A percentile compares a stretch with the other conserved stretches of the same genome.
Evolutionary conservation across 2,113 vertebrate species (phyloP).

Genomic region (Seriola quinqueradiata): DNA sequence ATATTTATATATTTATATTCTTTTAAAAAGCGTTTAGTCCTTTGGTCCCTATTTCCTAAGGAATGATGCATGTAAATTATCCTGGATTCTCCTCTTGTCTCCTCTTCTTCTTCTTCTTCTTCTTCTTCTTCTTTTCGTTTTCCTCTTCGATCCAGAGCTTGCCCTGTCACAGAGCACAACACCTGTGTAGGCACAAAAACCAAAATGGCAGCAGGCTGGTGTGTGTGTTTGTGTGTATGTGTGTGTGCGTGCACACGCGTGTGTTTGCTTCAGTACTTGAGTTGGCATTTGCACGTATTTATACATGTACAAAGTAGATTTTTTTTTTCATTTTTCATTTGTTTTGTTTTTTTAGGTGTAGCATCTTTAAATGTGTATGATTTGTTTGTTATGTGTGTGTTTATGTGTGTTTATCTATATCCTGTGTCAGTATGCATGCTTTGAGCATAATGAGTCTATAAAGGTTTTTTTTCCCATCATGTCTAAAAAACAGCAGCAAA

Average conservation of each 20-base stretch:
- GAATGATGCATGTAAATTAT: slow-evolving; percentile 90
- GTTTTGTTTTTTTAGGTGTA: slow-evolving; percentile 54
- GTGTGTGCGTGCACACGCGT: slow-evolving; percentile 47
- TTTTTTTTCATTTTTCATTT: slow-evolving; percentile 46
- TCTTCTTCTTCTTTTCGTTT: slow-evolving; percentile 58
- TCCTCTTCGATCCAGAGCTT: slow-evolving; percentile 82
- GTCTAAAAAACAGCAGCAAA: slow-evolving; percentile 89
- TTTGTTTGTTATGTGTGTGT: slow-evolving; percentile 72
- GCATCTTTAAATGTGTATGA: slow-evolving; percentile 75
- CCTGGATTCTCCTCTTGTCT: slow-evolving; percentile 85
- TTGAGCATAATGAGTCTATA: slow-evolving; percentile 88
- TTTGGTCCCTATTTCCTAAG: slow-evolving; percentile 91
- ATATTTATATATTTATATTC: slow-evolving; percentile 87
- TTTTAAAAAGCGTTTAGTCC: slow-evolving; percentile 90
- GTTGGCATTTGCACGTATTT: slow-evolving; percentile 83
- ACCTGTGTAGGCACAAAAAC: slow-evolving; percentile 89
- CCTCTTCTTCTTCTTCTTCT: slow-evolving; percentile 57
- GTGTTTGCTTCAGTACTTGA: slow-evolving; percentile 78
- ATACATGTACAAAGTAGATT: slow-evolving; percentile 80
- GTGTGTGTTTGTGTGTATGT: slow-evolving; percentile 81
- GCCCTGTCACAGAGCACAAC: slow-evolving; percentile 85
- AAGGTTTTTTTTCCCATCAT: slow-evolving; percentile 80
- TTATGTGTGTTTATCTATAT: slow-evolving; percentile 75
- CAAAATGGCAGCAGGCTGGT: slow-evolving; percentile 89
- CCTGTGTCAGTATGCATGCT: slow-evolving; percentile 85